Conservation (phyloP, 2,797 vertebrate species). For the Coregonus suidteri region DNA sequence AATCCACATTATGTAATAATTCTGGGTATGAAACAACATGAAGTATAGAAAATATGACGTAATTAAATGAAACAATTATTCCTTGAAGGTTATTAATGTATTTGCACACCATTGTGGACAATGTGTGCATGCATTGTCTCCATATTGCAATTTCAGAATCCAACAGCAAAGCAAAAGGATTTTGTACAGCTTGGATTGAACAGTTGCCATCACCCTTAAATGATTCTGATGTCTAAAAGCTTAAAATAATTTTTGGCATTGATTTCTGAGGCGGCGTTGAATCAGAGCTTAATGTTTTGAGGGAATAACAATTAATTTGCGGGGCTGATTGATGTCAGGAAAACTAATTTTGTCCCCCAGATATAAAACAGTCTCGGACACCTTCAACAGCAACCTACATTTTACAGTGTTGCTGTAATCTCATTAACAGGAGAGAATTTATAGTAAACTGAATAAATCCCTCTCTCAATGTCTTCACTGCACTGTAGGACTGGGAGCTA, state of each 20-base stretch:
- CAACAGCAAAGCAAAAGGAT: slow-evolving; percentile 29
- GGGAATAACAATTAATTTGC: slow-evolving; percentile 72
- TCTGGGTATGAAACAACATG: too few relatives aligned
- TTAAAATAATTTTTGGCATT: slow-evolving; percentile 70
- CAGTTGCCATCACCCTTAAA: slow-evolving; percentile 64
- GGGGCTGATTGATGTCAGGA: slow-evolving; percentile 66
- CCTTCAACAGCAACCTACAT: slow-evolving; percentile 65
- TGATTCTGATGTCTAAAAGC: slow-evolving; percentile 51
- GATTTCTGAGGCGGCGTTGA: slow-evolving; percentile 66
- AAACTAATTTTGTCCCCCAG: slow-evolving; percentile 60
- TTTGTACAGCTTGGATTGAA: slow-evolving; percentile 60
- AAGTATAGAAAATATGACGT: too few relatives aligned
- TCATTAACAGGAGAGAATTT: slow-evolving; percentile 63
- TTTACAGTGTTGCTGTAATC: slow-evolving; percentile 67
- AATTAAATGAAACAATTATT: slow-evolving; percentile 13
- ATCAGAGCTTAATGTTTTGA: slow-evolving; percentile 66
- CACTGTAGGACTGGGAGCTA: slow-evolving; percentile 30
- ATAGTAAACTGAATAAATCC: slow-evolving; percentile 54
- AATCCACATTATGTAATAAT: too few relatives aligned
- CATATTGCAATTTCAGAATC: slow-evolving; percentile 36
- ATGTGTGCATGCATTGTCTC: slow-evolving; percentile 40
- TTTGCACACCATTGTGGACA: slow-evolving; percentile 17
- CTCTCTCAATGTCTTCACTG: slow-evolving; percentile 26
- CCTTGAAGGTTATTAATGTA: slow-evolving; percentile 24
- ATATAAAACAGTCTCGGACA: slow-evolving; percentile 58